A percentile compares a stretch with the other conserved stretches of the same genome.
Evolutionary conservation across 2,888 invertebrate species (phyloP).

Genomic region (Hyalella azteca): DNA sequence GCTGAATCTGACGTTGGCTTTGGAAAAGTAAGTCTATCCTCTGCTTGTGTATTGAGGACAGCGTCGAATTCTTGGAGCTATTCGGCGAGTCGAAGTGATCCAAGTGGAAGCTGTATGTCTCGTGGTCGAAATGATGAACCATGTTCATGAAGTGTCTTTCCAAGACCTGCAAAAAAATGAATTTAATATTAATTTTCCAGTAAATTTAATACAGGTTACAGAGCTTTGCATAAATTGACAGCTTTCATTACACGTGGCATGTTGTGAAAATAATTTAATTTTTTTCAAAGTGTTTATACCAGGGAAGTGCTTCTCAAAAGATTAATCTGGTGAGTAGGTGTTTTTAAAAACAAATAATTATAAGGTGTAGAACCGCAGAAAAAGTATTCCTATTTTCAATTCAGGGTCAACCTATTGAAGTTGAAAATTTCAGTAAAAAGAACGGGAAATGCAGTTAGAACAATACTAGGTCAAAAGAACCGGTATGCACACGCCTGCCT

Average conservation of each 20-base stretch:
- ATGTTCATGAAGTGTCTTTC: constrained; percentile 1
- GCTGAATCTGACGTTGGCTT: constrained; percentile 39
- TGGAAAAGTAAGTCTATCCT: constrained; percentile 83
- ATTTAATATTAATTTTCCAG: background rate
- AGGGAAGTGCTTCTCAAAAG: background rate
- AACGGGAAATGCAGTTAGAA: too few species aligned
- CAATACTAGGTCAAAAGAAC: too few species aligned
- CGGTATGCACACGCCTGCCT: too few species aligned
- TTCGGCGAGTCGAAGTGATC: constrained; percentile 57
- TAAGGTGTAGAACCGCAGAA: background rate
- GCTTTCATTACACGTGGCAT: background rate
- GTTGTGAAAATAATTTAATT: background rate
- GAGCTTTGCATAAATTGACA: background rate
- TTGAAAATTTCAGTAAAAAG: too few species aligned
- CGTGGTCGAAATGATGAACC: constrained; percentile 46
- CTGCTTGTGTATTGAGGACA: constrained; percentile 73
- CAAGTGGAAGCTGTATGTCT: constrained; percentile 57
- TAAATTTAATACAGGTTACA: background rate
- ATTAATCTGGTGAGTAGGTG: background rate
- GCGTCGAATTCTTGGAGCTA: constrained; percentile 61
- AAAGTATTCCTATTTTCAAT: background rate
- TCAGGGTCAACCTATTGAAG: background rate
- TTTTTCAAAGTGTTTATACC: background rate
- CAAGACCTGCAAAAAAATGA: background rate
- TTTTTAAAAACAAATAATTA: background rate